Conservation (phyloP, 1,140 invertebrate species). For the Ridgeia piscesae region DNA sequence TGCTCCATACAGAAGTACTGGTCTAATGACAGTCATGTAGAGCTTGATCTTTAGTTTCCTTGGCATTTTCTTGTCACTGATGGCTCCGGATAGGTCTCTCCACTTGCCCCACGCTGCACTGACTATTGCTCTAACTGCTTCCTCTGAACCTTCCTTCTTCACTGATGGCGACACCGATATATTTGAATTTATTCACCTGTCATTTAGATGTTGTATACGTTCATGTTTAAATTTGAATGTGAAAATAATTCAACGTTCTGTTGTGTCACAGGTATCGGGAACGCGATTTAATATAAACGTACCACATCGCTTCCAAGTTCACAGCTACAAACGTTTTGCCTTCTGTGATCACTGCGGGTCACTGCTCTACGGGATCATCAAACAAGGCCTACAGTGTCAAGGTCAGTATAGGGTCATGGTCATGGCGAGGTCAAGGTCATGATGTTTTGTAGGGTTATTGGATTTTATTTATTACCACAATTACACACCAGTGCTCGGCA, state of each 20-base stretch:
- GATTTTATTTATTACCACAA: background rate
- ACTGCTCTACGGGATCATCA: conserved; percentile 91
- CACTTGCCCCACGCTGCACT: too few relatives aligned
- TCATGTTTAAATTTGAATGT: too few relatives aligned
- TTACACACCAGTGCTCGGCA: background rate
- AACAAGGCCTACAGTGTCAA: conserved; percentile 96
- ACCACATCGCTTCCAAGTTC: conserved; percentile 82
- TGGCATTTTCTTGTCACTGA: too few relatives aligned
- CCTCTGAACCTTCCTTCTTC: too few relatives aligned
- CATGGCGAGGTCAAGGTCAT: background rate
- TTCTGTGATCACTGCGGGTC: conserved; percentile 99
- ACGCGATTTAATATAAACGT: conserved; percentile 95
- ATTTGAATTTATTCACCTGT: too few relatives aligned
- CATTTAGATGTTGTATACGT: too few relatives aligned
- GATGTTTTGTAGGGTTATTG: background rate
- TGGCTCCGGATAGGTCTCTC: too few relatives aligned
- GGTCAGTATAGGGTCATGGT: conserved; percentile 61
- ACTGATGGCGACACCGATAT: too few relatives aligned
- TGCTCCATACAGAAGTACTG: too few relatives aligned
- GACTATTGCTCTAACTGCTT: too few relatives aligned
- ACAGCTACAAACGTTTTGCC: conserved; percentile 95
- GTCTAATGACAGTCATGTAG: too few relatives aligned
- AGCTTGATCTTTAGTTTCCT: too few relatives aligned
- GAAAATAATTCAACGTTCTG: background rate
- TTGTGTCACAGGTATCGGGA: conserved; percentile 43